A percentile compares a stretch with the other conserved stretches of the same genome.
phyloP scores from a whole-genome alignment of 1,140 invertebrate genomes.

The Ruditapes philippinarum region DNA sequence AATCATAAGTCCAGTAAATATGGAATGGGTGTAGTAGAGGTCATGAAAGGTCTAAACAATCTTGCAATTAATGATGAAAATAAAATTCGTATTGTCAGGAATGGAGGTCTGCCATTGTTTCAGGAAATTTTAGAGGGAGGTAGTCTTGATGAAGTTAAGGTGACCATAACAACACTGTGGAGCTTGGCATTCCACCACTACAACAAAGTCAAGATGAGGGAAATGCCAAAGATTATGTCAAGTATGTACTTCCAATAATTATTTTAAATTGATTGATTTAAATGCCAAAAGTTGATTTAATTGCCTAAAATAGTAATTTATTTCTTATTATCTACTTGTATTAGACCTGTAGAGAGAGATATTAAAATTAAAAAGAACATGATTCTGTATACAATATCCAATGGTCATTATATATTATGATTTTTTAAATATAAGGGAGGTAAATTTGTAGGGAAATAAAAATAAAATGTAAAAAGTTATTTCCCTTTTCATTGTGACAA shows the following conservation, averaged over 20 bases:
- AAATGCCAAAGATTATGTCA: slow-evolving; percentile 75
- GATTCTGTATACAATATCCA: too few relatives aligned
- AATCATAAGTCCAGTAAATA: slow-evolving; percentile 78
- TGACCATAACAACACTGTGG: slow-evolving; percentile 80
- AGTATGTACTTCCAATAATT: slow-evolving; percentile 76
- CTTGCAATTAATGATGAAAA: slow-evolving; percentile 82
- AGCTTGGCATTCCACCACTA: slow-evolving; percentile 78
- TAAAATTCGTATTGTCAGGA: slow-evolving; percentile 77
- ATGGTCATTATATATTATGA: too few relatives aligned
- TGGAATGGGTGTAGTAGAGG: slow-evolving; percentile 80
- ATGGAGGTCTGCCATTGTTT: slow-evolving; percentile 76
- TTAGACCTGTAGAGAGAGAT: too few relatives aligned
- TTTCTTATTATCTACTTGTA: too few relatives aligned
- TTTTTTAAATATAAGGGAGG: too few relatives aligned
- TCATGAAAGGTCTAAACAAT: slow-evolving; percentile 80
- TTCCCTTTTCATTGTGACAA: too few relatives aligned
- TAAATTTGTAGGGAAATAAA: too few relatives aligned
- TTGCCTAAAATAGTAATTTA: too few relatives aligned
- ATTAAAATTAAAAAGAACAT: too few relatives aligned
- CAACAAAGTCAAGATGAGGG: slow-evolving; percentile 76
- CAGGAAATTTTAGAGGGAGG: slow-evolving; percentile 69
- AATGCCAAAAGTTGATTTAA: too few relatives aligned
- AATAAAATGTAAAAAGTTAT: too few relatives aligned
- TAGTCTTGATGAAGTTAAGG: slow-evolving; percentile 69
- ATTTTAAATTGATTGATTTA: too few relatives aligned